A percentile compares a stretch with the other conserved stretches of the same genome.
These are phyloP conservation scores for Drosophila fulvimacula DNA, from an alignment of 2,888 invertebrate species.

Conservation along the genomic window DNA sequence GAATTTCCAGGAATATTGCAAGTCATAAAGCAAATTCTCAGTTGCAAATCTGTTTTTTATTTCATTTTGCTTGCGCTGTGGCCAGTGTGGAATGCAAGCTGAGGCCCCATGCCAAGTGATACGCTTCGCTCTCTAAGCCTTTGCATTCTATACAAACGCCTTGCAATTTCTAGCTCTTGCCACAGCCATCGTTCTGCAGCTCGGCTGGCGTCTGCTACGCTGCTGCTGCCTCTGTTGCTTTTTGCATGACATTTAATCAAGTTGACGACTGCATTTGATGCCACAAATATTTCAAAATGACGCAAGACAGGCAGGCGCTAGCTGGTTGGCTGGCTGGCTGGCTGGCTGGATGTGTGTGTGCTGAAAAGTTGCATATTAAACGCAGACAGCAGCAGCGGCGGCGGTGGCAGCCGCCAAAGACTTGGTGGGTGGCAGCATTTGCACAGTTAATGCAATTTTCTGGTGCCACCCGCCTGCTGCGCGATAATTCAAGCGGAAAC, in stretches of 20 bases:
- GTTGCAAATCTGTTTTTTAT: constrained; percentile 51
- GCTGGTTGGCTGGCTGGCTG: constrained; percentile 8
- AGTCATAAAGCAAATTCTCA: constrained; percentile 50
- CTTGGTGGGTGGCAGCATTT: constrained; percentile 55
- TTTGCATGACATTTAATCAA: constrained; percentile 81
- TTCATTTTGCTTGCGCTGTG: constrained; percentile 5
- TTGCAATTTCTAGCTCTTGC: constrained; percentile 62
- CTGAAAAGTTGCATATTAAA: constrained; percentile 78
- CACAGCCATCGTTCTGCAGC: constrained; percentile 23
- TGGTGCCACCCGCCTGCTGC: constrained; percentile 63
- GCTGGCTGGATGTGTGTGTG: constrained; percentile 41
- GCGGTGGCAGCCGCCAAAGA: constrained; percentile 28
- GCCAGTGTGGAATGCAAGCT: constrained; percentile 29
- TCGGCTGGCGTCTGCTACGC: constrained; percentile 12
- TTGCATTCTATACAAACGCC: constrained; percentile 61
- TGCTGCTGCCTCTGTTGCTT: constrained; percentile 66
- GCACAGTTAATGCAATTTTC: constrained; percentile 78
- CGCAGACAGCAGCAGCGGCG: constrained; percentile 61
- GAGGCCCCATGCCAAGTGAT: constrained; percentile 25
- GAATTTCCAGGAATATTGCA: constrained; percentile 19
- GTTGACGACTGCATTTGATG: constrained; percentile 81
- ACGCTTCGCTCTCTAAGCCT: constrained; percentile 42
- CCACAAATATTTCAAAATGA: constrained; percentile 81
- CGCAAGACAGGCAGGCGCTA: constrained; percentile 66
- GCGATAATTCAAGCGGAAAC: constrained; percentile 80